These are phyloP conservation scores for Polyommatus iphigenia DNA, from an alignment of 2,888 invertebrate species.

Conservation along the genomic window DNA sequence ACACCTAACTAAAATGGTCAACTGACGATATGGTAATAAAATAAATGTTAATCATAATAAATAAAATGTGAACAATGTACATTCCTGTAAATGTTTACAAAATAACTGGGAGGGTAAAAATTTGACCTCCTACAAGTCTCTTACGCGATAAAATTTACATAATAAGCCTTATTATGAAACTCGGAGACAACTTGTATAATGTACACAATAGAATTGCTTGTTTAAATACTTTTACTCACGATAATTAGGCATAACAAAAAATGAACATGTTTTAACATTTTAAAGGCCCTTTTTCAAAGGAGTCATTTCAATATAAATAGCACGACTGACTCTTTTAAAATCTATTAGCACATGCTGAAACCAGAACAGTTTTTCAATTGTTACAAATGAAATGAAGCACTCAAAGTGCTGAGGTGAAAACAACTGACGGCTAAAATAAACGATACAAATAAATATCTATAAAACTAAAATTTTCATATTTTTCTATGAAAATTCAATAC, in stretches of 20 bases:
- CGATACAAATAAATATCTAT: too few relatives aligned
- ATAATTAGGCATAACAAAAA: conserved; percentile 3
- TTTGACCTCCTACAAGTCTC: not conserved
- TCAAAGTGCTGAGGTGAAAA: not conserved
- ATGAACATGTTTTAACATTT: not conserved
- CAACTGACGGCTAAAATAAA: not conserved
- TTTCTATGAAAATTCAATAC: too few relatives aligned
- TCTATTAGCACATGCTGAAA: not conserved
- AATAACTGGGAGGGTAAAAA: not conserved
- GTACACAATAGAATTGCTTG: not conserved
- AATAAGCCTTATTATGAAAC: not conserved
- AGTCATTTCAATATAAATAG: not conserved
- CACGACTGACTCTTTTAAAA: not conserved
- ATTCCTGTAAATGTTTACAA: not conserved
- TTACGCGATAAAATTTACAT: conserved; percentile 22
- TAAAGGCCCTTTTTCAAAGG: not conserved
- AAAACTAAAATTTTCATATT: too few relatives aligned
- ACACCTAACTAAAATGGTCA: too few relatives aligned
- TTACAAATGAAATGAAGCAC: not conserved
- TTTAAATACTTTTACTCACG: conserved; percentile 14
- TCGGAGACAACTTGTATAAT: not conserved
- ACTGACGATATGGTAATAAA: not conserved
- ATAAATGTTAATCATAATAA: not conserved
- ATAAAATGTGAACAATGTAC: not conserved
- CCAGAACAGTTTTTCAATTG: not conserved